Conservation (phyloP, 2,113 vertebrate species). For the Pedetes capensis region DNA sequence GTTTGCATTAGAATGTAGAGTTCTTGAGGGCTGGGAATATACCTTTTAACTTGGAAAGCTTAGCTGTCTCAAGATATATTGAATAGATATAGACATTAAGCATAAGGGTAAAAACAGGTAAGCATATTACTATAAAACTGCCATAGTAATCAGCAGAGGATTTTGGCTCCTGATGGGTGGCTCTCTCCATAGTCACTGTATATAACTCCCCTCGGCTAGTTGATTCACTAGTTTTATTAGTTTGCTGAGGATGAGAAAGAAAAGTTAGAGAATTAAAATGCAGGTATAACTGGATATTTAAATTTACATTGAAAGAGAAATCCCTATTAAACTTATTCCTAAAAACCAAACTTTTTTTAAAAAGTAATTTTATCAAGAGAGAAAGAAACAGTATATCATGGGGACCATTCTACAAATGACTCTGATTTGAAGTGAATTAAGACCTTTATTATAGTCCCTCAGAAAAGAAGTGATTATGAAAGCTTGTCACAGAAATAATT, state of each 20-base stretch:
- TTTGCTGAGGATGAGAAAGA: neutral
- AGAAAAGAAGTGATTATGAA: neutral
- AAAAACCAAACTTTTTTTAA: neutral
- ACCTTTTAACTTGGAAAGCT: neutral
- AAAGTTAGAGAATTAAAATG: neutral
- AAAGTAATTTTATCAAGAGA: neutral
- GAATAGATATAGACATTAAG: neutral
- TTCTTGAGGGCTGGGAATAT: neutral
- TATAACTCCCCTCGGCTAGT: too few species aligned
- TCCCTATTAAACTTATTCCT: neutral
- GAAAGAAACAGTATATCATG: neutral
- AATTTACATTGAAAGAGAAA: neutral
- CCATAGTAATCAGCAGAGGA: neutral
- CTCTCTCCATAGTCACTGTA: accelerated
- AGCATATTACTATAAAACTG: neutral
- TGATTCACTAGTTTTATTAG: neutral
- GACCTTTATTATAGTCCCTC: neutral
- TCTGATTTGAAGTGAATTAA: neutral
- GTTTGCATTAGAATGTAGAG: neutral
- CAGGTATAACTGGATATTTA: too few species aligned
- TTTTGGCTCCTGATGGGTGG: neutral
- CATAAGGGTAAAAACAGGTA: neutral
- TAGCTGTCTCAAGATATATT: neutral
- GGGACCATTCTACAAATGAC: neutral
- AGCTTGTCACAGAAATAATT: neutral